Conservation (phyloP, 2,797 vertebrate genomes). For the Potorous gilbertii region DNA sequence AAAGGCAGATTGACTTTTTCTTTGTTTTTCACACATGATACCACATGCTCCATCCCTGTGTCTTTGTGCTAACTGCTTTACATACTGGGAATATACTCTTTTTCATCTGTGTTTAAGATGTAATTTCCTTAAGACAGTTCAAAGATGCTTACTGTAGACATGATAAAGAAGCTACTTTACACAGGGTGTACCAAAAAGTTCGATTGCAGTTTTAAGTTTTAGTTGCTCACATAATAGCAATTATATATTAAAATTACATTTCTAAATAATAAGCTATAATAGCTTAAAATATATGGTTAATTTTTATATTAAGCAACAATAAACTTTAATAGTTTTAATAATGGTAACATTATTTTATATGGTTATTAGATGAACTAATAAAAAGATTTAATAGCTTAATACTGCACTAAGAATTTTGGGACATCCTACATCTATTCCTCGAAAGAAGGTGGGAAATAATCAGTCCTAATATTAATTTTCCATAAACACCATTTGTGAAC, state of each 20-base stretch:
- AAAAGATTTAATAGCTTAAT: neutral
- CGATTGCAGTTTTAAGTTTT: neutral
- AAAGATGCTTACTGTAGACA: neutral
- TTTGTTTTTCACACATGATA: neutral
- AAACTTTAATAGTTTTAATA: neutral
- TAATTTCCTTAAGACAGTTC: neutral
- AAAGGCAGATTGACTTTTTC: neutral
- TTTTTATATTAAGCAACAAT: neutral
- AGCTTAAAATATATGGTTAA: neutral
- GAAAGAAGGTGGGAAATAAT: neutral
- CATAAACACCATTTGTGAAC: neutral
- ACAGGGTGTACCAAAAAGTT: neutral
- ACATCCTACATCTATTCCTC: neutral
- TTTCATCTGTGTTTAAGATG: neutral
- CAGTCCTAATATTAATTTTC: conserved; percentile 11
- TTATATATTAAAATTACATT: neutral
- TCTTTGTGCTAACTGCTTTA: neutral
- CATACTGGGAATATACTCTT: neutral
- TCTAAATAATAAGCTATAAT: neutral
- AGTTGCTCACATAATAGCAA: neutral
- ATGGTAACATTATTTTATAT: neutral
- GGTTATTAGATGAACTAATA: neutral
- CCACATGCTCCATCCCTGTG: neutral
- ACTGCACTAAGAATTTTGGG: neutral
- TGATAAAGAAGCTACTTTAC: neutral